Conservation (phyloP, 1,140 invertebrate genomes). For the Anthonomus grandis region DNA sequence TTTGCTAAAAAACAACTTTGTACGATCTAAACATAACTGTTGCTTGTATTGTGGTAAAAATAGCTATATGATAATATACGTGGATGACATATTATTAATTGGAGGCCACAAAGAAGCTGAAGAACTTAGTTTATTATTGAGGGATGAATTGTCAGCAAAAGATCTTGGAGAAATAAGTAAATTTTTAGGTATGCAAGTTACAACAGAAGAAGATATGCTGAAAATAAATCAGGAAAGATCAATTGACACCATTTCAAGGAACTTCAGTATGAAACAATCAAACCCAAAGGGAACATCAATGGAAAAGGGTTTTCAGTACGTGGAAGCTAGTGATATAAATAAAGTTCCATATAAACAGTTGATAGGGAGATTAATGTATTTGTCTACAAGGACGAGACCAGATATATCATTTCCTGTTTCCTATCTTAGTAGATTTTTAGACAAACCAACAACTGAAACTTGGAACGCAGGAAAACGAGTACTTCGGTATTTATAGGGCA, state of each 20-base stretch:
- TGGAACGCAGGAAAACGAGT: conserved; percentile 38
- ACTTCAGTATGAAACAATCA: conserved; percentile 33
- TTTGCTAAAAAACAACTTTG: conserved; percentile 19
- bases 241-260: conserved; percentile 17
- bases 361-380: conserved; percentile 31
- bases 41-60: conserved; percentile 11
- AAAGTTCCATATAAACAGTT: conserved; percentile 23
- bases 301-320: conserved; percentile 16
- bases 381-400: conserved; percentile 29
- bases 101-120: conserved; percentile 6
- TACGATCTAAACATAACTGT: conserved; percentile 12
- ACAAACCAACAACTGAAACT: conserved; percentile 30
- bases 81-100: conserved; percentile 13
- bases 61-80: no score
- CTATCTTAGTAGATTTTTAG: conserved; percentile 32
- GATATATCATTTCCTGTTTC: conserved; percentile 37
- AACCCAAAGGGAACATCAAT: conserved; percentile 30
- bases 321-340: conserved; percentile 6
- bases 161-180: conserved; percentile 11
- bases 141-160: conserved; percentile 15
- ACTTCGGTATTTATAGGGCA: conserved; percentile 37
- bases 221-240: conserved; percentile 1
- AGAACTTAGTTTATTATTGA: not conserved
- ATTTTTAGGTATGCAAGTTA: conserved; percentile 19
- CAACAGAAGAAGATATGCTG: no score